Conservation (phyloP, 2,797 vertebrate genomes). For the Tapera naevia region DNA sequence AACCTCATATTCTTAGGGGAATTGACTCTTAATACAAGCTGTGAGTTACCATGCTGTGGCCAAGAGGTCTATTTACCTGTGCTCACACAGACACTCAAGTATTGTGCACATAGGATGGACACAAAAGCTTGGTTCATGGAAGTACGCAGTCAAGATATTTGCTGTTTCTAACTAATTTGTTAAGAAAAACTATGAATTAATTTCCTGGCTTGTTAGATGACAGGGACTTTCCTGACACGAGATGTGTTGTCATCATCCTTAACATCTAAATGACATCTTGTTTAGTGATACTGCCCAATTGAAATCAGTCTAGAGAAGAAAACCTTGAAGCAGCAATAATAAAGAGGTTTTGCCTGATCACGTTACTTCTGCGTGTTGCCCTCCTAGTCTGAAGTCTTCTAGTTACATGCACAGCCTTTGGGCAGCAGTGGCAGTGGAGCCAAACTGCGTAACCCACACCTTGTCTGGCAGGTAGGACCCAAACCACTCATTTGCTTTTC, state of each 20-base stretch:
- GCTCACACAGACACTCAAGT: background rate
- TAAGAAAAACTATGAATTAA: background rate
- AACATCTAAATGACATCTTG: background rate
- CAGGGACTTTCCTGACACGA: background rate
- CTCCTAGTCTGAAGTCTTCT: background rate
- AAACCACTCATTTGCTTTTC: background rate
- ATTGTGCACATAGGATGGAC: accelerated
- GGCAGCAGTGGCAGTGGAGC: background rate
- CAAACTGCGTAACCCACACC: too few species aligned
- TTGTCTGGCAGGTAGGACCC: background rate
- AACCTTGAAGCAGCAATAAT: background rate
- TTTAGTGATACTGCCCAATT: background rate
- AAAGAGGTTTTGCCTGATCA: background rate
- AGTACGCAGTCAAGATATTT: accelerated
- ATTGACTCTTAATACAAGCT: background rate
- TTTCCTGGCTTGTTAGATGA: background rate
- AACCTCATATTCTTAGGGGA: background rate
- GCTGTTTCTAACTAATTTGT: background rate
- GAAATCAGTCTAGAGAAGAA: background rate
- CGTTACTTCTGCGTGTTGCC: background rate
- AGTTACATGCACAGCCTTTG: background rate
- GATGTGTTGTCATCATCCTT: background rate
- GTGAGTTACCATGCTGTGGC: background rate
- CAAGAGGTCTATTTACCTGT: background rate
- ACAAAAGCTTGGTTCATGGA: background rate